A percentile compares a stretch with the other conserved stretches of the same genome.
Conservation (phyloP, 2,888 invertebrate genomes). For the Drosophila longiperda region DNA sequence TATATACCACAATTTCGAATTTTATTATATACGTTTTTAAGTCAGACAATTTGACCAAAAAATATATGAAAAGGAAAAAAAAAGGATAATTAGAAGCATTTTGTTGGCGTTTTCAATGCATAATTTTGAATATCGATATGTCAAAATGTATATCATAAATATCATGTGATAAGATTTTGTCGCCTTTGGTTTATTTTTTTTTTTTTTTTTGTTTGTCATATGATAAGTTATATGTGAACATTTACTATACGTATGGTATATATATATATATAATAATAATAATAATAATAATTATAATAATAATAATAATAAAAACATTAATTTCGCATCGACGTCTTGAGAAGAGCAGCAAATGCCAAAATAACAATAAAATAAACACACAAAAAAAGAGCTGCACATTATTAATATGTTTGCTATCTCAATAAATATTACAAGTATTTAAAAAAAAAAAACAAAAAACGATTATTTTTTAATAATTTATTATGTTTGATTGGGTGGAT, state of each 20-base stretch:
- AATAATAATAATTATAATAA: conserved; percentile 18
- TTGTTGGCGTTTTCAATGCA: conserved; percentile 49
- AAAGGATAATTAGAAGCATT: conserved; percentile 22
- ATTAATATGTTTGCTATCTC: conserved; percentile 45
- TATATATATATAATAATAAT: conserved; percentile 9
- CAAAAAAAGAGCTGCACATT: conserved; percentile 12
- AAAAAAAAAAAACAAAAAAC: conserved; percentile 1
- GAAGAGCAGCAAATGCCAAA: conserved; percentile 48
- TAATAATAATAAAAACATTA: conserved; percentile 13
- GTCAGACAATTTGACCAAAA: conserved; percentile 29
- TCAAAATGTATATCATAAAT: conserved; percentile 39
- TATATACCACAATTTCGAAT: conserved; percentile 4
- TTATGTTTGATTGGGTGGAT: not conserved
- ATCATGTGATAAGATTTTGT: conserved; percentile 60
- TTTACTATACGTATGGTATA: conserved; percentile 21
- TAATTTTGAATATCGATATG: conserved; percentile 47
- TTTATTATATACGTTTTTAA: conserved; percentile 8
- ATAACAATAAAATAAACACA: conserved; percentile 29
- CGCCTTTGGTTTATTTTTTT: conserved; percentile 36
- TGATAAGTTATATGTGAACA: conserved; percentile 27
- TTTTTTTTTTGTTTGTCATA: conserved; percentile 17
- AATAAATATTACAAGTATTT: conserved; percentile 55
- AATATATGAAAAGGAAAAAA: not conserved
- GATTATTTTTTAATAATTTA: not conserved
- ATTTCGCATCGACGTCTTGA: conserved; percentile 25